Evolutionary conservation across 2,888 invertebrate species (phyloP).

Genomic region (Platerodrilus igneus): DNA sequence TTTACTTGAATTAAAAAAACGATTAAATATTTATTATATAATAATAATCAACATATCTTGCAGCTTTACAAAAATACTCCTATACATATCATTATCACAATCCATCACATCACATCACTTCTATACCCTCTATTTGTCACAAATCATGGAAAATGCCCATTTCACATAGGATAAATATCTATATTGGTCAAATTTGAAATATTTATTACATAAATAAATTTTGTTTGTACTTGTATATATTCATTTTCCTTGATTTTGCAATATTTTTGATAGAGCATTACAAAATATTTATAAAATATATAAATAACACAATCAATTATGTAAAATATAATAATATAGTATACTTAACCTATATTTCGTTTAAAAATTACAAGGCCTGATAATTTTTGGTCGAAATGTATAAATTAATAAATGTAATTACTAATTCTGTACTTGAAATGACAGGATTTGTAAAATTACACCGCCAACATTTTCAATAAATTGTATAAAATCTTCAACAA

Average conservation of each 20-base stretch:
- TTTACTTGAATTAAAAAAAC: too few relatives aligned
- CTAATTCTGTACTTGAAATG: too few relatives aligned
- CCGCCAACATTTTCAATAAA: too few relatives aligned
- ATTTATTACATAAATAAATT: conserved; percentile 14
- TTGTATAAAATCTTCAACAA: too few relatives aligned
- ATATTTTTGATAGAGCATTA: conserved; percentile 32
- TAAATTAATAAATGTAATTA: too few relatives aligned
- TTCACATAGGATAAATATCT: too few relatives aligned
- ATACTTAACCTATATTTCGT: conserved; percentile 29
- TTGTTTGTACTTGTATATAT: conserved; percentile 19
- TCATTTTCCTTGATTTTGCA: conserved; percentile 30
- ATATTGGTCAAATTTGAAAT: conserved; percentile 19
- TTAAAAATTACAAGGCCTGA: conserved; percentile 43
- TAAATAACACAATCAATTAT: conserved; percentile 24
- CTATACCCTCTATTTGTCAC: conserved; percentile 24
- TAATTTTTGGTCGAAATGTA: conserved; percentile 45
- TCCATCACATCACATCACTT: conserved; percentile 37
- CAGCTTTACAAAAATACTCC: conserved; percentile 44
- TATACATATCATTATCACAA: conserved; percentile 43
- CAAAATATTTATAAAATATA: conserved; percentile 30
- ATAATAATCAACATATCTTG: conserved; percentile 22
- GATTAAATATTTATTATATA: too few relatives aligned
- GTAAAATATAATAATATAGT: conserved; percentile 21
- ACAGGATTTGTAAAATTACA: too few relatives aligned
- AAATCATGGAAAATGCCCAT: conserved; percentile 27